Conservation (phyloP, 2,797 vertebrate species). For the Fundulus diaphanus region DNA sequence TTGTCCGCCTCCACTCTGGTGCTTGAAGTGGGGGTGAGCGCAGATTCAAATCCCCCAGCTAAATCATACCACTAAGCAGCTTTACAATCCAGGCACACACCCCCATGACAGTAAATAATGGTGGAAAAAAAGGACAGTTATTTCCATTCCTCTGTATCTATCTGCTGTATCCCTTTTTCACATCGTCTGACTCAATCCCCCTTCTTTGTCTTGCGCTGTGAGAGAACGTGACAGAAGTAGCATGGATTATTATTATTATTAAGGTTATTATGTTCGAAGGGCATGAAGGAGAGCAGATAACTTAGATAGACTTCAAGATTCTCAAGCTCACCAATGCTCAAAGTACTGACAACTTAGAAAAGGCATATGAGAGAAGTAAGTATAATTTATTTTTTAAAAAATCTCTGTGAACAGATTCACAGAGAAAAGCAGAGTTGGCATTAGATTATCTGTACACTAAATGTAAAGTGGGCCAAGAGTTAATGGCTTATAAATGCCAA, state of each 20-base stretch:
- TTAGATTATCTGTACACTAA: constrained; percentile 3
- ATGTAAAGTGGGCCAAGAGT: constrained; percentile 19
- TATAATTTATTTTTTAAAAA: background rate
- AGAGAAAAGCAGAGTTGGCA: background rate
- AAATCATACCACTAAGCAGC: constrained; percentile 78
- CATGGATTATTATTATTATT: constrained; percentile 54
- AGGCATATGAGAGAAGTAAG: background rate
- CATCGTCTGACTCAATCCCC: constrained; percentile 27
- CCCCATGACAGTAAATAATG: constrained; percentile 63
- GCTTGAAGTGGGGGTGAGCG: constrained; percentile 73
- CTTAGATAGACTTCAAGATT: constrained; percentile 55
- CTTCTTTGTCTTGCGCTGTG: constrained; percentile 24
- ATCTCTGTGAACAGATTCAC: background rate
- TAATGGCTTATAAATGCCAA: constrained; percentile 28
- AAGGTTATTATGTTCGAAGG: constrained; percentile 44
- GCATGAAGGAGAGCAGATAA: constrained; percentile 37
- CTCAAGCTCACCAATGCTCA: constrained; percentile 9
- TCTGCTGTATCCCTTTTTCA: constrained; percentile 39
- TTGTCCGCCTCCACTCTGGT: constrained; percentile 64
- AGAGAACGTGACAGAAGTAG: constrained; percentile 59
- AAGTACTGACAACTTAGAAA: background rate
- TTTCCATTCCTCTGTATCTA: constrained; percentile 46
- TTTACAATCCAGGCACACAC: constrained; percentile 63
- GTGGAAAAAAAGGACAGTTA: constrained; percentile 44
- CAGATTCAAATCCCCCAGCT: constrained; percentile 73